Evolutionary conservation across 2,888 invertebrate genomes (phyloP).

Genomic region (Ormyrus pomaceus): DNA sequence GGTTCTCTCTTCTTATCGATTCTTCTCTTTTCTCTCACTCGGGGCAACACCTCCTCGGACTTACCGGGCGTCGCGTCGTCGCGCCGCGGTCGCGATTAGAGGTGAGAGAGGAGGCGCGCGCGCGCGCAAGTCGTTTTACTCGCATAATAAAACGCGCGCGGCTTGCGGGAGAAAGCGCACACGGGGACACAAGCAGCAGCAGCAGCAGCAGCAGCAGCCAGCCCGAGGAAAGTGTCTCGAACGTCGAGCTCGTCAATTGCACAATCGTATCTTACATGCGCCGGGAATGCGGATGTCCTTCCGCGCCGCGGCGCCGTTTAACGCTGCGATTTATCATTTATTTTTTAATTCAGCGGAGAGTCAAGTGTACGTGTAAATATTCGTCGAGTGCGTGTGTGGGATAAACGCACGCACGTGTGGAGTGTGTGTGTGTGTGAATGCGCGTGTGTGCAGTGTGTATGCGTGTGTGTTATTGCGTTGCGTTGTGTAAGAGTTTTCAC

Average conservation of each 20-base stretch:
- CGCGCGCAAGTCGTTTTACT: background rate
- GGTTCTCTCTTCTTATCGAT: slow-evolving; percentile 37
- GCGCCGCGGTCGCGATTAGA: background rate
- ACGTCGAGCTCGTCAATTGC: slow-evolving; percentile 11
- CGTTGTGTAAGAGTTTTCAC: background rate
- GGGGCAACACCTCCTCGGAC: background rate
- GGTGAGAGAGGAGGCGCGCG: slow-evolving; percentile 6
- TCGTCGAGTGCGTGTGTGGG: background rate
- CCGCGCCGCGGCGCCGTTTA: slow-evolving; percentile 4
- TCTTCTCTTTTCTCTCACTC: background rate
- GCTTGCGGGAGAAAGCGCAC: background rate
- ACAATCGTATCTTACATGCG: background rate
- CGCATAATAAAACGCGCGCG: no score
- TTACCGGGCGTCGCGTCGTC: background rate
- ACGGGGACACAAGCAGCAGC: no score
- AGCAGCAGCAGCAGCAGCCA: no score
- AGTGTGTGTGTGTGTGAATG: background rate
- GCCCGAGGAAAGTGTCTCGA: slow-evolving; percentile 35
- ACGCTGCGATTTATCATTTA: background rate
- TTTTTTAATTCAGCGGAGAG: background rate
- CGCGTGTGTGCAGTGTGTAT: background rate
- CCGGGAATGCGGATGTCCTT: slow-evolving; percentile 41
- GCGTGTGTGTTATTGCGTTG: slow-evolving; percentile 1
- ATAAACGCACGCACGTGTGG: background rate
- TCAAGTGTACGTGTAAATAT: slow-evolving; percentile 11